Evolutionary conservation across 2,113 vertebrate genomes (phyloP), one percentile per base, ranked within the genome.

Genomic region (Nothoprocta perdicaria): DNA sequence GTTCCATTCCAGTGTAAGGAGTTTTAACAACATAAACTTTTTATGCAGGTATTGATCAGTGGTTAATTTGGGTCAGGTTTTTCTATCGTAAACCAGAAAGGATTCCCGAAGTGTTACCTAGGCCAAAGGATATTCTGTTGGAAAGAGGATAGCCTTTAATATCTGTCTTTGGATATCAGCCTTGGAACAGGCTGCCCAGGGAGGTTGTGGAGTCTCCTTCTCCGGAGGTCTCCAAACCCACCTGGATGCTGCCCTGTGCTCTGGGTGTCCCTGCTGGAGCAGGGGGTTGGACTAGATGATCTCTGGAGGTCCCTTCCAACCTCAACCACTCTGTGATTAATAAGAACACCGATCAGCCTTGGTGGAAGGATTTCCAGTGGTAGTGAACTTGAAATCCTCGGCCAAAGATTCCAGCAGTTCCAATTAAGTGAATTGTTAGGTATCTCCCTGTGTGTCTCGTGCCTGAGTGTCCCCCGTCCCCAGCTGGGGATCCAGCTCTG

Each of bases 301-400:
- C 35, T 38, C 35, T 38, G 8, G 35, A 38, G 35, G 35, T 38
- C 35, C 35, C 35, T 38, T 38, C 35, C 35, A 38, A 38, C 35
- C 41, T 43, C 41, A 43, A 43, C 41, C 35, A 8, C 8, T 38
- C 35, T 38, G 35, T 38, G 35, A 38, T 38, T 38, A 38, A 16
- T 67, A 1, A 61, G 72, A 93, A 17, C 29, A 46, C 6, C 15
- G 0, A 0, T 0, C 58, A 29, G 14, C 19, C 38, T 68, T 0
- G 0, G 29, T 40, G 10, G 41, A 27, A 46, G 58, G 26, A 80
- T 87, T 76, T 80, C 50, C 35, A 52, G 18, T 2, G 0, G 12
- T 53, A 21, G 57, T 61, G 69, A 81, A 53, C 48, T 41, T 86
- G 26, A 33, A 5, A 35, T 55, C 62, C 29, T 73, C 55, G 57